Base-by-base conservation (phyloP, 2,888 invertebrate species). In the Drosophila peninsularis region DNA sequence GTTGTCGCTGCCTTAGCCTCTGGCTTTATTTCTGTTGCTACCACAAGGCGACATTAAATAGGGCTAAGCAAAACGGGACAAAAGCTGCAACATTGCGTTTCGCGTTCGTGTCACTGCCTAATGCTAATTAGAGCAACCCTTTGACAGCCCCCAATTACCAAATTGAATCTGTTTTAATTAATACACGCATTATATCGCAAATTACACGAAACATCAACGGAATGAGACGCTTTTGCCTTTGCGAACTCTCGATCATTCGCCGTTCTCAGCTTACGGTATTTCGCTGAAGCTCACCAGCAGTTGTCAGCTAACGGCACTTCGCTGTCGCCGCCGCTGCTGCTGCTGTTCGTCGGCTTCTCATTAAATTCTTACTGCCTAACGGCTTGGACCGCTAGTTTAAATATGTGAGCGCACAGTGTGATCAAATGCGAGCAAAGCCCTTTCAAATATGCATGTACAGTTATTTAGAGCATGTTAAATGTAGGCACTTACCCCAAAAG, bases 91-190 rank as follows among this genome's bases (percentile, higher is more conserved):
- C 49, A 72, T 30, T 58, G 77, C 45, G 21, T 17, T 36, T 58
- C 11, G 13, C 42, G 17, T 60, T 76, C 45, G 27, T 27, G 34
- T 58, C n/a, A 14, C 47, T 65, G 39, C 32, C 45, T 42, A 52
- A 37, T 56, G 88, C 61, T 67, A 76, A 74, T 86, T 80, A 72
- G 69, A 73, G 71, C 72, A 80, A 67, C 75, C 71, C 84, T 78
- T 83, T 86, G 81, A 53, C 81, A 70, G 64, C 64, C 69, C 68
- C 83, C 82, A 83, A 86, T 88, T 24, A 36, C 27, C 68, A 66
- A 86, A 83, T 64, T 71, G 50, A 70, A 78, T 73, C 71, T 52
- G 67, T 54, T 76, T 76, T 61, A 68, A 78, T 78, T 65, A 80
- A 68, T 62, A 68, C 45, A 55, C 71, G 42, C 47, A 24, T 24